Percentiles rank a stretch among this genome's conserved stretches.
Evolutionary conservation across 2,888 invertebrate species (phyloP).

Genomic region (Protodeltote pygarga): DNA sequence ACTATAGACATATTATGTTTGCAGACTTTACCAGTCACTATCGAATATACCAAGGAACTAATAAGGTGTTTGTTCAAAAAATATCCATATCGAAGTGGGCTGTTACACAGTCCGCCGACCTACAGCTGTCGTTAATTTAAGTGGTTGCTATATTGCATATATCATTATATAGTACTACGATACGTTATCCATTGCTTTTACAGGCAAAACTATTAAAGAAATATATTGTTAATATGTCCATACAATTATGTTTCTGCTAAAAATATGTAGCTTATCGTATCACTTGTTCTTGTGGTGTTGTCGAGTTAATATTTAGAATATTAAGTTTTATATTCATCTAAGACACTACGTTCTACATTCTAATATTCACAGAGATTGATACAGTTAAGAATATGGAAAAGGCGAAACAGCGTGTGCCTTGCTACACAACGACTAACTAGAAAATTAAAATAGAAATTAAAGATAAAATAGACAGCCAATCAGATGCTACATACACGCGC

Average conservation of each 20-base stretch:
- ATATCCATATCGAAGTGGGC: slow-evolving; percentile 49
- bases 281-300: slow-evolving; percentile 85
- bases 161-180: slow-evolving; percentile 54
- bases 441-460: slow-evolving; percentile 55
- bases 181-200: slow-evolving; percentile 72
- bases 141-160: slow-evolving; percentile 61
- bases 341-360: slow-evolving; percentile 83
- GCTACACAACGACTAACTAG: slow-evolving; percentile 67
- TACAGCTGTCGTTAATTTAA: slow-evolving; percentile 63
- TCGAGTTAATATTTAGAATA: slow-evolving; percentile 84
- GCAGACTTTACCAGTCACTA: slow-evolving; percentile 39
- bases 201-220: slow-evolving; percentile 77
- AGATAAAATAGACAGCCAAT: slow-evolving; percentile 69
- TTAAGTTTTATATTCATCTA: slow-evolving; percentile 78
- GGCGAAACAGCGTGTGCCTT: slow-evolving; percentile 79
- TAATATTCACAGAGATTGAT: slow-evolving; percentile 85
- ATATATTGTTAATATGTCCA: slow-evolving; percentile 69
- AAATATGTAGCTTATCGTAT: slow-evolving; percentile 81
- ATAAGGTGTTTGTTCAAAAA: slow-evolving; percentile 50
- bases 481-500: slow-evolving; percentile 52
- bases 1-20: slow-evolving; percentile 43
- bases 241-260: slow-evolving; percentile 68
- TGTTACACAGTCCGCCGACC: slow-evolving; percentile 70
- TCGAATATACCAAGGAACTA: slow-evolving; percentile 40
- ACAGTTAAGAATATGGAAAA: slow-evolving; percentile 76